phyloP scores from a whole-genome alignment of 2,797 vertebrate genomes.

The Aulostomus chinensis region DNA sequence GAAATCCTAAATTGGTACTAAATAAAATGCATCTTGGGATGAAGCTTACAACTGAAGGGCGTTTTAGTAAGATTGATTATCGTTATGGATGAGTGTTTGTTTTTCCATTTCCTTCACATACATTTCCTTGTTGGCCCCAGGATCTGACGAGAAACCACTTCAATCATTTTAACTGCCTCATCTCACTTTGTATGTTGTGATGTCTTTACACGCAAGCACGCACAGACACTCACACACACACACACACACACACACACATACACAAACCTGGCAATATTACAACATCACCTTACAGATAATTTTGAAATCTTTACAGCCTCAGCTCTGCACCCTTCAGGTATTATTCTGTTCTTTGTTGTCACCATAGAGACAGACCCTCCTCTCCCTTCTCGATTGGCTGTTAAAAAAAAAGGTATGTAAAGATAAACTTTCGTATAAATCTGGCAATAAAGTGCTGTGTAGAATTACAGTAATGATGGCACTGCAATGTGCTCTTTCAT shows the following conservation, averaged over 20 bases:
- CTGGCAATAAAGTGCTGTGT: too few relatives aligned
- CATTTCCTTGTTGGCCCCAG: neutral
- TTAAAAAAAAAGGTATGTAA: conserved; percentile 6
- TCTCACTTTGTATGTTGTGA: neutral
- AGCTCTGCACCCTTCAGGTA: conserved; percentile 1
- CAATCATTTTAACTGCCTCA: neutral
- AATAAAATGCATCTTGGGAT: neutral
- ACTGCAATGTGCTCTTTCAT: conserved; percentile 5
- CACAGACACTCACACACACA: too few relatives aligned
- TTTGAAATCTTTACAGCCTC: too few relatives aligned
- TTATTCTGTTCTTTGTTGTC: conserved; percentile 6
- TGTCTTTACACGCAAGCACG: too few relatives aligned
- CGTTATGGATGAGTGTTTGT: neutral
- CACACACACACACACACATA: too few relatives aligned
- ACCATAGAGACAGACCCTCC: neutral
- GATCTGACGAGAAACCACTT: neutral
- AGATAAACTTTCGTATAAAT: too few relatives aligned
- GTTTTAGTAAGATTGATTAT: conserved; percentile 7
- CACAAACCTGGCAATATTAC: too few relatives aligned
- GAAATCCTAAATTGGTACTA: neutral
- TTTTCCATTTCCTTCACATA: neutral
- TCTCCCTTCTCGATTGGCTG: conserved; percentile 4
- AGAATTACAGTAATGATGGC: too few relatives aligned
- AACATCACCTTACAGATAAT: too few relatives aligned
- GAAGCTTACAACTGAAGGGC: conserved; percentile 14